Evolutionary conservation across 2,888 invertebrate genomes (phyloP).

Genomic region (Yponomeuta sedellus): DNA sequence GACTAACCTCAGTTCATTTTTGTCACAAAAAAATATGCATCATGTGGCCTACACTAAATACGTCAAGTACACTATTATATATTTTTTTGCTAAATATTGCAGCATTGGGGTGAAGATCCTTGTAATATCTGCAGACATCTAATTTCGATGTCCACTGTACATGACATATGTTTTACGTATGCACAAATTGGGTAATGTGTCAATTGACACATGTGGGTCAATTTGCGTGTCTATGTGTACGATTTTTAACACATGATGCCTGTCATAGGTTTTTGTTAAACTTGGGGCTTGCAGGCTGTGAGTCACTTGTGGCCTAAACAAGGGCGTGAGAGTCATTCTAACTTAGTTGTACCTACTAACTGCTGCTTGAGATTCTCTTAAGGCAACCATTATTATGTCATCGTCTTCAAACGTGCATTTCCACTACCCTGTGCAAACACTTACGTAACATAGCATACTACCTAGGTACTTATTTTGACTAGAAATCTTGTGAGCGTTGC

Average conservation of each 20-base stretch:
- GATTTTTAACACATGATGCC: conserved; percentile 11
- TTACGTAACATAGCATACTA: background rate
- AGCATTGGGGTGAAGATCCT: too few species aligned
- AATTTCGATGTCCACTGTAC: background rate
- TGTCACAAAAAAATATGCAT: too few species aligned
- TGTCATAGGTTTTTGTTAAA: background rate
- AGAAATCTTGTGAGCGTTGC: background rate
- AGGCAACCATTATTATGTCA: background rate
- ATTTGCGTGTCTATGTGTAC: conserved; percentile 27
- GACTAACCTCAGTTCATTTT: too few species aligned
- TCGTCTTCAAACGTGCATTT: conserved; percentile 1
- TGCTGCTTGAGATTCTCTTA: background rate
- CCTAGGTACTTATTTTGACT: background rate
- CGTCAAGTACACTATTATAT: too few species aligned
- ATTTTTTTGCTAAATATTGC: too few species aligned
- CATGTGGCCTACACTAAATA: too few species aligned
- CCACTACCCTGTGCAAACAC: background rate
- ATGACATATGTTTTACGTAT: conserved; percentile 44
- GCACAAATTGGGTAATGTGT: conserved; percentile 64
- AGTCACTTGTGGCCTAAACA: conserved; percentile 4
- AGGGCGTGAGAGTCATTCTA: background rate
- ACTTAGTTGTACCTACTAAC: background rate
- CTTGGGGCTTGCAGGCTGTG: background rate
- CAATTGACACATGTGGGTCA: conserved; percentile 58
- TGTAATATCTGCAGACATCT: too few species aligned